These are phyloP conservation scores for Rhinophrynus dorsalis DNA, from an alignment of 2,797 vertebrate genomes.

Conservation along the genomic window DNA sequence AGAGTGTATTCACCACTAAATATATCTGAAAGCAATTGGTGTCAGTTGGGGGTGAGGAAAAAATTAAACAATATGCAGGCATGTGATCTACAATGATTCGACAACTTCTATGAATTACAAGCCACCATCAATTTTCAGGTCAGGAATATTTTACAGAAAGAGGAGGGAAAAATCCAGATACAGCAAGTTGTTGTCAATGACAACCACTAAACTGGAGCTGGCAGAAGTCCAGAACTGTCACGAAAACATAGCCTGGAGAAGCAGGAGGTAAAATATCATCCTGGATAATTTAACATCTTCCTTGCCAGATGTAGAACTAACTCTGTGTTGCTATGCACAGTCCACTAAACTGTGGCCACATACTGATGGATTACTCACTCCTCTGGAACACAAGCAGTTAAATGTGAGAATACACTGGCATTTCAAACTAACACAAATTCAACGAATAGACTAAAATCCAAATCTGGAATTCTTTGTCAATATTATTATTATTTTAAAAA, in stretches of 20 bases:
- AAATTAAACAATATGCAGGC: conserved; percentile 16
- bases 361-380: neutral
- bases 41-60: conserved; percentile 18
- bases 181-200: conserved; percentile 38
- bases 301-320: neutral
- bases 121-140: conserved; percentile 15
- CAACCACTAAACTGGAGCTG: conserved; percentile 30
- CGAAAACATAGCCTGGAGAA: conserved; percentile 9
- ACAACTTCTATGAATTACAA: conserved; percentile 16
- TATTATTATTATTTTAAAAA: no score
- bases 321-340: neutral
- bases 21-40: conserved; percentile 31
- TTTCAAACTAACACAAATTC: no score
- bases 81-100: conserved; percentile 13
- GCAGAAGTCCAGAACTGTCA: conserved; percentile 35
- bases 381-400: no score
- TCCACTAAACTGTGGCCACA: neutral
- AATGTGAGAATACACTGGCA: no score
- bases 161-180: neutral
- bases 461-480: no score
- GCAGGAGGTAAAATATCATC: conserved; percentile 16
- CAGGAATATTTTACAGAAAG: conserved; percentile 3
- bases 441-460: no score
- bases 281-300: conserved; percentile 8
- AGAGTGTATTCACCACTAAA: conserved; percentile 10